These are phyloP conservation scores for Columba livia DNA, from an alignment of 2,113 vertebrate genomes.

Conservation along the genomic window DNA sequence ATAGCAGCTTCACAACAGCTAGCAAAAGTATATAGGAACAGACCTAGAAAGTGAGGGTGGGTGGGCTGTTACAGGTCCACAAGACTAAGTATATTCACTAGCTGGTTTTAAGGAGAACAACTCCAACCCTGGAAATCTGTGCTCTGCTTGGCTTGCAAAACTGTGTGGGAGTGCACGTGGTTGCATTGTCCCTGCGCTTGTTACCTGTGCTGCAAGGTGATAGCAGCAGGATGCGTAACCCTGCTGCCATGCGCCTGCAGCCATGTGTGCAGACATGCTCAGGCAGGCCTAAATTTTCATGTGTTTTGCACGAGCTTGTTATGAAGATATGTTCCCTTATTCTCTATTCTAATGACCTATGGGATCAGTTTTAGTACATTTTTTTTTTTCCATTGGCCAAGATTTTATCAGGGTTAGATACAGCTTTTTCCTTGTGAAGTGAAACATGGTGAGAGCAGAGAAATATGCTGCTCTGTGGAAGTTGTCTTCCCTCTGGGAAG, in stretches of 20 bases:
- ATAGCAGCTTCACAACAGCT: neutral
- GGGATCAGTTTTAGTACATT: neutral
- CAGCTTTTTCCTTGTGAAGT: neutral
- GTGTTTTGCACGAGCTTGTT: neutral
- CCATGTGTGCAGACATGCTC: accelerated
- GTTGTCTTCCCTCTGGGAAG: neutral
- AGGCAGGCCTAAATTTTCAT: neutral
- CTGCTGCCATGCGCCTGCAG: accelerated
- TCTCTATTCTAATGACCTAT: neutral
- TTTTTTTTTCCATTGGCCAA: neutral
- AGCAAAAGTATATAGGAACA: neutral
- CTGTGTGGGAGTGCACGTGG: neutral
- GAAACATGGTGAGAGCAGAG: neutral
- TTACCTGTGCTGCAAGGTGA: neutral
- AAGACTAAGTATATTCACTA: neutral
- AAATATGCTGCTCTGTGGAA: neutral
- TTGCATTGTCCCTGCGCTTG: neutral
- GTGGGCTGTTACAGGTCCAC: neutral
- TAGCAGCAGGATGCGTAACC: neutral
- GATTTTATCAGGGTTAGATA: neutral
- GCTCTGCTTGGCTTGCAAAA: neutral
- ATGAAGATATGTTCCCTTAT: neutral
- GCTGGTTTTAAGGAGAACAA: neutral
- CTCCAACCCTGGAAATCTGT: neutral
- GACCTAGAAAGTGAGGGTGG: neutral